phyloP scores from a whole-genome alignment of 2,797 vertebrate species.

The Acanthiza pusilla region DNA sequence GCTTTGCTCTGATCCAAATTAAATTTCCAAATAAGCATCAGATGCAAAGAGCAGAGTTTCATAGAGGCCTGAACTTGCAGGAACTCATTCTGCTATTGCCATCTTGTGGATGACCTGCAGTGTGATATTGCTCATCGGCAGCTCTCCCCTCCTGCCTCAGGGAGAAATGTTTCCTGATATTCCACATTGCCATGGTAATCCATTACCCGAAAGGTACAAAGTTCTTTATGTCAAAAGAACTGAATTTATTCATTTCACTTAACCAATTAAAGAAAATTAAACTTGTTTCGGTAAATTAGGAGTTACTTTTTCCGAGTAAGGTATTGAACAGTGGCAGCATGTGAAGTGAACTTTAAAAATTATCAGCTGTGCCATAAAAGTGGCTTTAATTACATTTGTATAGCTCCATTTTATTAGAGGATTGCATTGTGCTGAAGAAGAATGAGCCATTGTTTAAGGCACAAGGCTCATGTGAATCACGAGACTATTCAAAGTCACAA shows the following conservation, averaged over 20 bases:
- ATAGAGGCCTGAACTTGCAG: background rate
- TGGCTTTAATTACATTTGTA: background rate
- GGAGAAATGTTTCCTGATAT: background rate
- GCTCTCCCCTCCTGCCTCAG: background rate
- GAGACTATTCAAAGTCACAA: background rate
- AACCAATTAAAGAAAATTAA: background rate
- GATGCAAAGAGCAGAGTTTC: background rate
- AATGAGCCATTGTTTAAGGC: background rate
- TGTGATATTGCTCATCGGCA: background rate
- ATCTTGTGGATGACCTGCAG: constrained; percentile 60
- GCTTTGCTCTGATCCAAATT: constrained; percentile 38
- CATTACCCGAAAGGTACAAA: background rate
- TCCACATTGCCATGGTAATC: background rate
- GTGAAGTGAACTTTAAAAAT: background rate
- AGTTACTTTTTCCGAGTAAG: background rate
- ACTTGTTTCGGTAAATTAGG: background rate
- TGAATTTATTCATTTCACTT: background rate
- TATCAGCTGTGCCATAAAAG: background rate
- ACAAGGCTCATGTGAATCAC: background rate
- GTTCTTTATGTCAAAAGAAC: background rate
- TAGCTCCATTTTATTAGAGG: background rate
- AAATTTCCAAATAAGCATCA: constrained; percentile 28
- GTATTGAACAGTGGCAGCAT: background rate
- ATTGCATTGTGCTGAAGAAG: background rate
- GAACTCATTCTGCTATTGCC: constrained; percentile 62